phyloP scores from a whole-genome alignment of 1,140 invertebrate genomes.

The Leptopilina boulardi region DNA sequence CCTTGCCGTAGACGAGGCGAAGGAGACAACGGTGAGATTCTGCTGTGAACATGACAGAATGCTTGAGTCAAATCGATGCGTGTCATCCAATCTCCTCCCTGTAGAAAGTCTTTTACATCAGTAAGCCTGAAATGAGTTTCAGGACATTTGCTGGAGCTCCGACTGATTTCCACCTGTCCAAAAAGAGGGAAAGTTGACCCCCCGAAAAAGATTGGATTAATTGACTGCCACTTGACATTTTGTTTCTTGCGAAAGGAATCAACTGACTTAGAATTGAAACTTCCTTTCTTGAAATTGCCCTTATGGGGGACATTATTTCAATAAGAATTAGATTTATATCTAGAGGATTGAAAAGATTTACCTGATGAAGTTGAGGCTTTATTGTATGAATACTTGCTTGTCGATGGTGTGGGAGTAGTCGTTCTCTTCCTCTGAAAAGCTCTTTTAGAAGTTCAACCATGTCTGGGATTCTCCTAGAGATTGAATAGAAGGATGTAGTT shows the following conservation, averaged over 20 bases:
- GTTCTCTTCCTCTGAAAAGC: no score
- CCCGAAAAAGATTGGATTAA: conserved; percentile 38
- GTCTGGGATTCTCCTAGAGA: conserved; percentile 51
- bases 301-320: neutral
- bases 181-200: conserved; percentile 52
- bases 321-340: neutral
- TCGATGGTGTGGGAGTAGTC: no score
- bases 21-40: conserved; percentile 56
- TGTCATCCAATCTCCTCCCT: conserved; percentile 59
- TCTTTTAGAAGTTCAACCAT: no score
- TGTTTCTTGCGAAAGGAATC: conserved; percentile 45
- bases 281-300: conserved; percentile 15
- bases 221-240: conserved; percentile 38
- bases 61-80: conserved; percentile 61
- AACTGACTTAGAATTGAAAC: neutral
- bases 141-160: conserved; percentile 51
- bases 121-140: conserved; percentile 48
- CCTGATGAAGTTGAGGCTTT: no score
- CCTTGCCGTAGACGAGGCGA: conserved; percentile 55
- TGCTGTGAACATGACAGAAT: conserved; percentile 61
- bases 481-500: conserved; percentile 48
- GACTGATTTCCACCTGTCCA: conserved; percentile 41
- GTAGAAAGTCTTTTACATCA: conserved; percentile 53
- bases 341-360: neutral
- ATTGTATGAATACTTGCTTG: no score